Evolutionary conservation across 2,888 invertebrate genomes (phyloP), one percentile per base, ranked within the genome.

Genomic region (Tetragonula carbonaria): DNA sequence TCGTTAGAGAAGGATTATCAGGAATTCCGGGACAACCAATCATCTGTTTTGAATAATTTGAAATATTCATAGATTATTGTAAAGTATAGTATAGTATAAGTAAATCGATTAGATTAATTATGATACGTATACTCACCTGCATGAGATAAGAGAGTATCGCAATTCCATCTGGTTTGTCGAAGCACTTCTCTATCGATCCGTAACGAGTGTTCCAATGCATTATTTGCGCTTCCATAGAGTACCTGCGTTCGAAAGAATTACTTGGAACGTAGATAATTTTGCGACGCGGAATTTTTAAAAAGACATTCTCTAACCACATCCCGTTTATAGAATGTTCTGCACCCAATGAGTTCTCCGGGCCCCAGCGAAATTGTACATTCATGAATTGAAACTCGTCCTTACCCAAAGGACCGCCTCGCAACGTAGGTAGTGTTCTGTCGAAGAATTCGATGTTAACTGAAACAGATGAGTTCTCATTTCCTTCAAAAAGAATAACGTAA

Each of bases 121-220:
- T 55, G 23, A 67, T 16, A 11, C 70, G n/a, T n/a, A n/a, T n/a
- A n/a, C n/a, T n/a, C 83, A 93, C 93, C 86, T 92, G 85, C 75
- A 93, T 91, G 21, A 93, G 87, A 70, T 90, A 93, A 0, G 90
- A 89, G 23, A 93, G 81, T 50, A 92, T 82, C 28, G 90, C 90
- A 21, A 93, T 77, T 70, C 93, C 93, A 74, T 93, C 93, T 63
- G 85, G 86, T 67, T 93, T 91, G n/a, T 92, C 91, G 38, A 90
- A 82, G 72, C 92, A 92, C 53, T 90, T 91, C 5, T 92, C 89
- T 38, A 91, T 86, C 2, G 87, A 83, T 21, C 79, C 82, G 70
- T 93, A 93, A 73, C 91, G 92, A 74, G 88, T 90, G 79, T 93
- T 93, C 91, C 92, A 92, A 81, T 93, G 93, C 55, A 92, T 89